Base-by-base conservation (phyloP, 2,888 invertebrate species). In the Mesoligia furuncula region DNA sequence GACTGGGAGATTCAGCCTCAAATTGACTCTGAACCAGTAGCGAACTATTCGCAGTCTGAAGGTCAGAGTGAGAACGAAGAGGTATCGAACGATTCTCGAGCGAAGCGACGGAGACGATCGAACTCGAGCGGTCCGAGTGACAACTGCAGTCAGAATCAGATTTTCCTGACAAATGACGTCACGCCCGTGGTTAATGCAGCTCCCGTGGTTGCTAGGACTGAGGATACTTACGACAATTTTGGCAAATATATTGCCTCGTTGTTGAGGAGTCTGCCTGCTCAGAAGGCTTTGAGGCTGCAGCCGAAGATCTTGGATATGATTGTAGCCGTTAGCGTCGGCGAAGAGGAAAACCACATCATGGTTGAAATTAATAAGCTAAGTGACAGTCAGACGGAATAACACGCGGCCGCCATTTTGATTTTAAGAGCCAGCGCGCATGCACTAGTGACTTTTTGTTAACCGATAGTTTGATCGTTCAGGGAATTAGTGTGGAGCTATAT, bases 221-320 rank as follows among this genome's bases (percentile, higher is more conserved):
- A 90, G 4, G 93, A 93, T 57, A 86, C 85, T 11, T 91, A 86
- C 39, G 93, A 92, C n/a, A 88, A 77, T 3, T 94, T 94, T 57
- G 94, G 93, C 13, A 92, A 87, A 66, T 93, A 94, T 11, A 88
- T 94, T 6, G 91, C 93, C 0, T 90, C 92, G 2, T 75, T 94
- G 73, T 62, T 94, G 57, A 87, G 91, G 67, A 84, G 65, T 7
- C 77, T 94, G 81, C 92, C 94, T 0, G 77, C 79, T 0, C 77
- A 88, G 36, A 86, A 87, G 24, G 93, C 94, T 0, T 57, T 92
- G 73, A 77, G 80, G 31, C 70, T 94, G 48, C 93, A 94, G 82
- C 92, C 94, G 0, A 85, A 87, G 78, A 89, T 92, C 31, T 77
- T 92, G 0, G 80, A 77, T 2, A 66, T 90, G 65, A 87, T 91